Evolutionary conservation across 2,888 invertebrate species (phyloP).

Genomic region (Drymonia ruficornis): DNA sequence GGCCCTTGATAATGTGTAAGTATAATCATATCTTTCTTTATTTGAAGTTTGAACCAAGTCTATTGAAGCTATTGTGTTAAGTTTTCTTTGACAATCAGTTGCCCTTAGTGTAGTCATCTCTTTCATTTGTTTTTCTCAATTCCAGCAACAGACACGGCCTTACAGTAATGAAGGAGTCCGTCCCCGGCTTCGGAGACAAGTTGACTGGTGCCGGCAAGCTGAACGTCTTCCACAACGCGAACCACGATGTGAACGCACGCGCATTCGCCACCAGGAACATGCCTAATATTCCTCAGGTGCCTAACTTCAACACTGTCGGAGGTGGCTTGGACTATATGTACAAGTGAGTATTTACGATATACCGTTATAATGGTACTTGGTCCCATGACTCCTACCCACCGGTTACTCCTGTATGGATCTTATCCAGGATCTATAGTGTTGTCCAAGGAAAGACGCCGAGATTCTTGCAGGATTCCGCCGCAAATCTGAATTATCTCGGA

Average conservation of each 20-base stretch:
- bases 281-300: constrained; percentile 37
- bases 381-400: too few species aligned
- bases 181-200: constrained; percentile 48
- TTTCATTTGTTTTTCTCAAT: too few species aligned
- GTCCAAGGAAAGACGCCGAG: too few species aligned
- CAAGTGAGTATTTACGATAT: constrained; percentile 30
- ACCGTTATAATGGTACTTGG: too few species aligned
- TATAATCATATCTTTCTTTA: constrained; percentile 2
- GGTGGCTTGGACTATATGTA: constrained; percentile 43
- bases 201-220: constrained; percentile 51
- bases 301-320: constrained; percentile 46
- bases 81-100: too few species aligned
- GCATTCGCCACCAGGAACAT: constrained; percentile 44
- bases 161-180: constrained; percentile 41
- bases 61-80: too few species aligned
- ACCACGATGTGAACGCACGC: constrained; percentile 44
- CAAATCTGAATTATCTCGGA: too few species aligned
- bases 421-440: too few species aligned
- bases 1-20: constrained; percentile 44
- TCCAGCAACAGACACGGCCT: constrained; percentile 46
- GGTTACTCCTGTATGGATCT: too few species aligned
- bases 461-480: too few species aligned
- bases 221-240: constrained; percentile 47
- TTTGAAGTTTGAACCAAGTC: too few species aligned
- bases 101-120: too few species aligned